phyloP scores from a whole-genome alignment of 1,140 invertebrate species.

The Aphelenchoides avenae region DNA sequence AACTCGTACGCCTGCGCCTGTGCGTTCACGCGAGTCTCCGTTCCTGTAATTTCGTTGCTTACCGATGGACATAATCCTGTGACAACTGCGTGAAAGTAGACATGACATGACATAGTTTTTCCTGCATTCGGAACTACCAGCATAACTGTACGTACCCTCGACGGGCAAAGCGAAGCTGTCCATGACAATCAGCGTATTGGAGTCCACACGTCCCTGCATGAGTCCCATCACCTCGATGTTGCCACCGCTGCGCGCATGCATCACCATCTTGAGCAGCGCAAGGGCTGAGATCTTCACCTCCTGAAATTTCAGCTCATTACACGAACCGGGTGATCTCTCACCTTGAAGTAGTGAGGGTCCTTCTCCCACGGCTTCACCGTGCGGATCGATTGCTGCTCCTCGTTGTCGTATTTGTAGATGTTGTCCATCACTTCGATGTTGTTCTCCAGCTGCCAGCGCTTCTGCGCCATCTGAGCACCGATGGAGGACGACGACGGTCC shows the following conservation, averaged over 20 bases:
- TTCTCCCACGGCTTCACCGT: slow-evolving; percentile 43
- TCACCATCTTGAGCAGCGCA: slow-evolving; percentile 97
- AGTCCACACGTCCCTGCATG: slow-evolving; percentile 81
- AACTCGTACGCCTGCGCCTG: slow-evolving; percentile 99
- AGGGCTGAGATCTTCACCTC: slow-evolving; percentile 96
- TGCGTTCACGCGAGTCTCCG: slow-evolving; percentile 94
- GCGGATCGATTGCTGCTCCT: slow-evolving; percentile 45
- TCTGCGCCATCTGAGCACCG: no score
- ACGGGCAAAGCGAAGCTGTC: slow-evolving; percentile 92
- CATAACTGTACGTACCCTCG: slow-evolving; percentile 75
- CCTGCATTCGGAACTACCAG: slow-evolving; percentile 28
- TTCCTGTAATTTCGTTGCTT: slow-evolving; percentile 28
- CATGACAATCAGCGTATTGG: slow-evolving; percentile 84
- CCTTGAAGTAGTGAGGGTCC: slow-evolving; percentile 46
- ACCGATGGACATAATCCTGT: background rate
- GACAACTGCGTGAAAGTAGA: slow-evolving; percentile 3
- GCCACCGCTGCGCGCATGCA: slow-evolving; percentile 95
- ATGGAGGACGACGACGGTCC: no score
- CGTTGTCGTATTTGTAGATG: slow-evolving; percentile 45
- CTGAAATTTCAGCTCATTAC: no score
- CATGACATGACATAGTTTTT: background rate
- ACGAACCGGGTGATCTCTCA: no score
- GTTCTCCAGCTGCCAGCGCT: slow-evolving; percentile 18
- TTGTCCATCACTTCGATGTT: slow-evolving; percentile 24
- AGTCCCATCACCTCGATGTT: slow-evolving; percentile 96